Conservation (phyloP, 2,113 vertebrate genomes). For the Heterotilapia buettikoferi region DNA sequence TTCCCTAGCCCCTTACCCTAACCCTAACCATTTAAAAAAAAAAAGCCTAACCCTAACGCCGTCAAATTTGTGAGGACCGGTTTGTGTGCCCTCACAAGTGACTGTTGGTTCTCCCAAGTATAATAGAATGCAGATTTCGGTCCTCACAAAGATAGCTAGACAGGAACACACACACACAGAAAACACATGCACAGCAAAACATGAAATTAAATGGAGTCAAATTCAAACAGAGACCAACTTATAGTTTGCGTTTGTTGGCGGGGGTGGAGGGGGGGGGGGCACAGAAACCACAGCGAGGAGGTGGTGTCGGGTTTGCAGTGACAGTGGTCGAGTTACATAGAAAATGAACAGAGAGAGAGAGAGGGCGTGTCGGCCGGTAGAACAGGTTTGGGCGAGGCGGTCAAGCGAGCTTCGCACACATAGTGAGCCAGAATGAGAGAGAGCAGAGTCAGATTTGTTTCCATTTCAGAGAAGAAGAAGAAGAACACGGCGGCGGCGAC, state of each 20-base stretch:
- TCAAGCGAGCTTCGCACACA: not conserved
- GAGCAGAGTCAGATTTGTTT: not conserved
- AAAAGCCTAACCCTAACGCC: not conserved
- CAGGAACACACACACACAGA: not conserved
- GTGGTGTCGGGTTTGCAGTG: not conserved
- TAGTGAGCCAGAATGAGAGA: not conserved
- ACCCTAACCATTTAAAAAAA: not conserved
- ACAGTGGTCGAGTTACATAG: not conserved
- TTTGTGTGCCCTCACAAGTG: not conserved
- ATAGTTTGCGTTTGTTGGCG: not conserved
- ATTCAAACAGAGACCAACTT: not conserved
- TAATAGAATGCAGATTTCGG: not conserved
- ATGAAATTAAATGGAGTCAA: not conserved
- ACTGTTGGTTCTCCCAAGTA: not conserved
- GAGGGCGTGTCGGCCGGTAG: conserved; percentile 22
- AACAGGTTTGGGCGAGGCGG: conserved; percentile 51
- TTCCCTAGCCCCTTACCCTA: not conserved
- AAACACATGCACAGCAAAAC: not conserved
- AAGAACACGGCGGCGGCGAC: not conserved
- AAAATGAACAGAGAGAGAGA: not conserved
- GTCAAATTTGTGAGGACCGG: not conserved
- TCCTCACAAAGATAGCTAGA: not conserved
- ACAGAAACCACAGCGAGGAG: not conserved
- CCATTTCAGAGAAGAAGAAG: not conserved
- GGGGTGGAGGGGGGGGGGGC: not conserved